A percentile compares a stretch with the other conserved stretches of the same genome.
Conservation (phyloP, 1,140 invertebrate species). For the Ips nitidus region DNA sequence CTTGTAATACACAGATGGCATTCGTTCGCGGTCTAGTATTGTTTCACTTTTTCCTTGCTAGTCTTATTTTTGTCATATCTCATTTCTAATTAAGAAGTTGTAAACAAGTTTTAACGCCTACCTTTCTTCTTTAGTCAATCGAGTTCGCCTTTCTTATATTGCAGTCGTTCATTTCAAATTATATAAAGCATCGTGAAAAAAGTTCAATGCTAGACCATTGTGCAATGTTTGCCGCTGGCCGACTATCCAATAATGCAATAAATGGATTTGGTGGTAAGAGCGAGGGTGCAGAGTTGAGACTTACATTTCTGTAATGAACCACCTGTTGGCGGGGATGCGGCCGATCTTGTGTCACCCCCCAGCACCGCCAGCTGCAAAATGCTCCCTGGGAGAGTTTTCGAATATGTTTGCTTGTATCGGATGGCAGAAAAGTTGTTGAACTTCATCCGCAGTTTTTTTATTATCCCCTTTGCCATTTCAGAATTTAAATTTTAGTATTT, state of each 20-base stretch:
- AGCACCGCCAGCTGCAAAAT: slow-evolving; percentile 8
- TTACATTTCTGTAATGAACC: slow-evolving; percentile 15
- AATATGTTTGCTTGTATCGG: not conserved
- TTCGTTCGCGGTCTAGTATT: not conserved
- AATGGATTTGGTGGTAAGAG: not conserved
- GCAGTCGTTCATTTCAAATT: not conserved
- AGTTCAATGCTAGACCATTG: no score
- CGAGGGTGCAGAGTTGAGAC: slow-evolving; percentile 8
- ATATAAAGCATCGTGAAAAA: not conserved
- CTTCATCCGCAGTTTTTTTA: no score
- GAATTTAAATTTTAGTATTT: no score
- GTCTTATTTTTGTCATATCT: no score
- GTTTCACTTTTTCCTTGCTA: no score
- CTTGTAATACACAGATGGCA: not conserved
- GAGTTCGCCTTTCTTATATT: not conserved
- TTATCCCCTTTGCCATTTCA: no score
- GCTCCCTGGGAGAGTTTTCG: slow-evolving; percentile 2
- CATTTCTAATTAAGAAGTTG: no score
- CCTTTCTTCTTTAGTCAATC: no score
- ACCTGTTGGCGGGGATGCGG: slow-evolving; percentile 8
- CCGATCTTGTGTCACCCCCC: slow-evolving; percentile 10
- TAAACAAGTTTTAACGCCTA: no score
- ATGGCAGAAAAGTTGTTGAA: no score
- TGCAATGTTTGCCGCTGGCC: not conserved
- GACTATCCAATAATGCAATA: slow-evolving; percentile 1